phyloP scores from a whole-genome alignment of 53 echinoderm and acorn worm species.

The Echinarachnius parma region DNA sequence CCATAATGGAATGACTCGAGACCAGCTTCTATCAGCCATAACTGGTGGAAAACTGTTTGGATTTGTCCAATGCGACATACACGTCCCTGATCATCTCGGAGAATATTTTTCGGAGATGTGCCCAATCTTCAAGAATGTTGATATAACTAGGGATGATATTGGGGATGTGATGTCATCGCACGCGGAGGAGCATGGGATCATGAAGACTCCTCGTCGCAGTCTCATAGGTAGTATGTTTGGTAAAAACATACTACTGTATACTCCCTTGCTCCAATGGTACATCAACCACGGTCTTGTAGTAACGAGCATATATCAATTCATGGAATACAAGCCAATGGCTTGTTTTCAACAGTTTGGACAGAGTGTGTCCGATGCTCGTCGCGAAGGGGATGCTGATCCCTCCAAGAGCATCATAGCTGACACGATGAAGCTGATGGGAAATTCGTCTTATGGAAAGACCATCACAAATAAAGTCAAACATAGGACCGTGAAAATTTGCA shows the following conservation, averaged over 20 bases:
- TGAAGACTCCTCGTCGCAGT: constrained; percentile 50
- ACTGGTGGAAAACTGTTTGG: not conserved
- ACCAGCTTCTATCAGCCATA: not conserved
- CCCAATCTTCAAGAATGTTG: no score
- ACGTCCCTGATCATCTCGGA: no score
- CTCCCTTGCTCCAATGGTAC: constrained; percentile 48
- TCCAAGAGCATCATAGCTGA: constrained; percentile 50
- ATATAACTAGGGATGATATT: constrained; percentile 50
- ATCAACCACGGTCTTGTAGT: constrained; percentile 37
- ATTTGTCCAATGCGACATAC: no score
- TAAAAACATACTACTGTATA: constrained; percentile 29
- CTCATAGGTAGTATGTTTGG: constrained; percentile 63
- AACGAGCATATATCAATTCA: constrained; percentile 3
- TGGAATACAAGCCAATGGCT: constrained; percentile 7
- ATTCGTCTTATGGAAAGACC: constrained; percentile 58
- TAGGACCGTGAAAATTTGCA: not conserved
- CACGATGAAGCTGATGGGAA: constrained; percentile 63
- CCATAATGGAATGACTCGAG: not conserved
- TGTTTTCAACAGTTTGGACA: constrained; percentile 39
- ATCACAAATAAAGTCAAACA: constrained; percentile 44
- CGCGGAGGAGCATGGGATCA: constrained; percentile 22
- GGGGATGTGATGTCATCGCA: constrained; percentile 49
- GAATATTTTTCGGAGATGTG: no score
- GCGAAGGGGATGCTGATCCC: constrained; percentile 30
- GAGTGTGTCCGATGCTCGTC: constrained; percentile 37